Evolutionary conservation across 2,888 invertebrate genomes (phyloP), one percentile per base, ranked within the genome.

Genomic region (Phlogophora meticulosa): DNA sequence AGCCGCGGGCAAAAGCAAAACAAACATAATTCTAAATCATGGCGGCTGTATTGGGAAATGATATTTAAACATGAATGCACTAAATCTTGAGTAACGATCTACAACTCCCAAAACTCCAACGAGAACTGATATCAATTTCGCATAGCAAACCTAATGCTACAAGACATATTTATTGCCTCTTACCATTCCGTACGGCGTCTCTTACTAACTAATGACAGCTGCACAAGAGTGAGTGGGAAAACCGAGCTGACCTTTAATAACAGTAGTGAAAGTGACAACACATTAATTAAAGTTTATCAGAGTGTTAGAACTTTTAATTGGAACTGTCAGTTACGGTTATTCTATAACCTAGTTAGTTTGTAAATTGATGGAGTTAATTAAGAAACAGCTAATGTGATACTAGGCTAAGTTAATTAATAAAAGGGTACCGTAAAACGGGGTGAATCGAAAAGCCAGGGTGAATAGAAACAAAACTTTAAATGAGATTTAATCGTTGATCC

Each of bases 271-370:
- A 79, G 73, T 76, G 81, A 73, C 73, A 78, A 72, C 82, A 76
- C 77, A 81, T 82, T 85, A 81, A 82, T 80, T 76, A 66, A 81
- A 81, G 76, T 81, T 80, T 71, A 74, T 49, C 72, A 63, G 32
- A 63, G 58, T 58, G 58, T 59, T 46, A 46, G 53, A 85, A 85
- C 58, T 85, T 85, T 81, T 85, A 84, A 85, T 85, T 83, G 79
- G 62, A 57, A 61, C 68, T 73, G 75, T 76, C 76, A 71, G 60
- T 66, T 66, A 43, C 76, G 36, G 64, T 63, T 57, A 57, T 62
- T 55, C 51, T 53, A 59, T 61, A 20, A 58, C 28, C 55, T 42
- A 53, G 43, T 53, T 66, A 43, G 69, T 70, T 56, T 49, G 67
- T 48, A n/a, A 46, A 57, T 45, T 69, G 51, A 40, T 69, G 42